Percentiles rank a stretch among this genome's conserved stretches.
Conservation (phyloP, 2,888 invertebrate species). For the Melinaea marsaeus region DNA sequence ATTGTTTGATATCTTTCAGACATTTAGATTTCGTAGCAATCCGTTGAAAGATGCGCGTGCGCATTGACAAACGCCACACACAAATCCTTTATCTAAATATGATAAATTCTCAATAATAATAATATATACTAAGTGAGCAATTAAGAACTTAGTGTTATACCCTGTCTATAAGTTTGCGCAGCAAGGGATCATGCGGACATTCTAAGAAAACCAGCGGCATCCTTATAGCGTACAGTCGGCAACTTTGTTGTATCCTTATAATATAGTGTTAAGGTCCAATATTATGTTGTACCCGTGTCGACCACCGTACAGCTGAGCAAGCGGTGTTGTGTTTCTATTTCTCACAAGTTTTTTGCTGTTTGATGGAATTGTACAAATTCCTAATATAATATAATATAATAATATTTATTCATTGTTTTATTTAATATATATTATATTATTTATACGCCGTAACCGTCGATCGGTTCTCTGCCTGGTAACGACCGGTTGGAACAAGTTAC, state of each 20-base stretch:
- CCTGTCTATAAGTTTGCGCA: constrained; percentile 14
- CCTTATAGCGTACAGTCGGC: constrained; percentile 18
- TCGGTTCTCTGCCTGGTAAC: too few relatives aligned
- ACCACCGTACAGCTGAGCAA: constrained; percentile 14
- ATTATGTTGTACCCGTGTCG: not conserved
- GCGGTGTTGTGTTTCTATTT: constrained; percentile 27
- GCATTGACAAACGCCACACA: too few relatives aligned
- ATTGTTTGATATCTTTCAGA: too few relatives aligned
- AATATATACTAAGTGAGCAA: not conserved
- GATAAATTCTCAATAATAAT: too few relatives aligned
- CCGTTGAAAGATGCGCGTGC: too few relatives aligned
- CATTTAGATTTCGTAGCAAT: too few relatives aligned
- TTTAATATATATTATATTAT: too few relatives aligned
- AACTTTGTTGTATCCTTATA: not conserved
- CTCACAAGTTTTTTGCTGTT: constrained; percentile 29
- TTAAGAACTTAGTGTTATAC: too few relatives aligned
- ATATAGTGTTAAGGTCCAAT: not conserved
- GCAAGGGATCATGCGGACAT: constrained; percentile 23
- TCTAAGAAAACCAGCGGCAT: constrained; percentile 24
- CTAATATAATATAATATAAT: constrained; percentile 4
- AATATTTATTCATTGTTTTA: not conserved
- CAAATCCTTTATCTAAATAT: too few relatives aligned
- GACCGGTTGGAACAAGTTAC: too few relatives aligned
- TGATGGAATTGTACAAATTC: constrained; percentile 16
- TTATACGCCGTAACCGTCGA: too few relatives aligned